Evolutionary conservation across 1,140 invertebrate species (phyloP).

Genomic region (Drosophila auraria): DNA sequence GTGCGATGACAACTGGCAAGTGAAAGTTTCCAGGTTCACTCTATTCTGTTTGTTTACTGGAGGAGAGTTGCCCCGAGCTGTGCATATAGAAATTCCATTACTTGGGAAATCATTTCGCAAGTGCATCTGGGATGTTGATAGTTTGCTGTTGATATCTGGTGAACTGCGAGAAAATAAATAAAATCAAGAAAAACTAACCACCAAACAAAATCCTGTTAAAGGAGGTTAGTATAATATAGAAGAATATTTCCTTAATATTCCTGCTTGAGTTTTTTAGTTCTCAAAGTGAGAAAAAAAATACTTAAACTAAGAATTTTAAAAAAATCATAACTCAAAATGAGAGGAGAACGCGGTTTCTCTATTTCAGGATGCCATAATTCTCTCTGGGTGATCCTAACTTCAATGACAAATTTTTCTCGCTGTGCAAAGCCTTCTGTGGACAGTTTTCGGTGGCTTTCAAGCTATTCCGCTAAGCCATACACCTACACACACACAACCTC

Average conservation of each 20-base stretch:
- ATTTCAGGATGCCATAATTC: no score
- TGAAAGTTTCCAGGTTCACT: conserved; percentile 29
- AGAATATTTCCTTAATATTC: no score
- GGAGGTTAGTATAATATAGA: no score
- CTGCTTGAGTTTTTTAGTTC: no score
- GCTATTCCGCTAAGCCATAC: conserved; percentile 23
- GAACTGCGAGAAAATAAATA: neutral
- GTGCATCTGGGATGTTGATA: conserved; percentile 29
- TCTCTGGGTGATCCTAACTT: neutral
- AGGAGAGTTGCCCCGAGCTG: conserved; percentile 19
- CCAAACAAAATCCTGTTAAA: no score
- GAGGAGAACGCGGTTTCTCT: no score
- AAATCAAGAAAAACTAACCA: no score
- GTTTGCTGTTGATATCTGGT: conserved; percentile 23
- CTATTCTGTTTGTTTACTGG: conserved; percentile 11
- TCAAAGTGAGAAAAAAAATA: no score
- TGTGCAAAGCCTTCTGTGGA: conserved; percentile 17
- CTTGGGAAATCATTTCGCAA: conserved; percentile 34
- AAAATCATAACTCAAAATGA: no score
- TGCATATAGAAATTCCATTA: conserved; percentile 45
- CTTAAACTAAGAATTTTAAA: no score
- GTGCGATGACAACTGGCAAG: conserved; percentile 18
- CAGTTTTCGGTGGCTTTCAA: conserved; percentile 40
- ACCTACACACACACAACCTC: conserved; percentile 8
- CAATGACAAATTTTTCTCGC: neutral